A percentile compares a stretch with the other conserved stretches of the same genome.
Evolutionary conservation across 2,113 vertebrate species (phyloP).

Genomic region (Pomatorhinus ruficollis): DNA sequence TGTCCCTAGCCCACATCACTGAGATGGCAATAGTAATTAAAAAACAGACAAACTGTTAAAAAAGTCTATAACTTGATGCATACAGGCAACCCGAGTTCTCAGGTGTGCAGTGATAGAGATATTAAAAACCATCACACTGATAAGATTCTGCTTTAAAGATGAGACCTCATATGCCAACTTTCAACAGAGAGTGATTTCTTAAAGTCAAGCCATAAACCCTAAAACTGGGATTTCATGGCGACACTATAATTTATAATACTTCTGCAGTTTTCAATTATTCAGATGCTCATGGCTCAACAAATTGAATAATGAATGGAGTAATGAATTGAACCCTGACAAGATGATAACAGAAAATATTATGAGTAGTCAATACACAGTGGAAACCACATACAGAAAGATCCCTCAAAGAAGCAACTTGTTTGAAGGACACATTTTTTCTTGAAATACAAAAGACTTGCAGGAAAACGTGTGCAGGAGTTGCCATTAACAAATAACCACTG

Average conservation of each 20-base stretch:
- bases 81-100: background rate
- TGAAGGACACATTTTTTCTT: conserved; percentile 72
- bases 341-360: conserved; percentile 67
- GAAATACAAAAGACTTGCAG: conserved; percentile 47
- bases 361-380: conserved; percentile 31
- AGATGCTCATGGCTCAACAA: conserved; percentile 79
- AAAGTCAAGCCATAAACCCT: conserved; percentile 74
- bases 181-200: conserved; percentile 75
- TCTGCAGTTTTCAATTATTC: conserved; percentile 80
- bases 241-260: conserved; percentile 80
- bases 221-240: conserved; percentile 68
- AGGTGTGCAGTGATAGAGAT: conserved; percentile 18
- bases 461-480: conserved; percentile 28
- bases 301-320: conserved; percentile 81
- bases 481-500: conserved; percentile 58
- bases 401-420: conserved; percentile 60
- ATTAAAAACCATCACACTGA: conserved; percentile 16
- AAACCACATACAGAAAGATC: conserved; percentile 26
- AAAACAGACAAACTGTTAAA: conserved; percentile 52
- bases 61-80: conserved; percentile 39
- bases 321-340: conserved; percentile 78
- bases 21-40: conserved; percentile 53
- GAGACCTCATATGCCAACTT: conserved; percentile 66
- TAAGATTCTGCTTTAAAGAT: conserved; percentile 41
- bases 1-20: background rate